A percentile compares a stretch with the other conserved stretches of the same genome.
phyloP scores from a whole-genome alignment of 2,888 invertebrate species.

The Lysandra coridon region DNA sequence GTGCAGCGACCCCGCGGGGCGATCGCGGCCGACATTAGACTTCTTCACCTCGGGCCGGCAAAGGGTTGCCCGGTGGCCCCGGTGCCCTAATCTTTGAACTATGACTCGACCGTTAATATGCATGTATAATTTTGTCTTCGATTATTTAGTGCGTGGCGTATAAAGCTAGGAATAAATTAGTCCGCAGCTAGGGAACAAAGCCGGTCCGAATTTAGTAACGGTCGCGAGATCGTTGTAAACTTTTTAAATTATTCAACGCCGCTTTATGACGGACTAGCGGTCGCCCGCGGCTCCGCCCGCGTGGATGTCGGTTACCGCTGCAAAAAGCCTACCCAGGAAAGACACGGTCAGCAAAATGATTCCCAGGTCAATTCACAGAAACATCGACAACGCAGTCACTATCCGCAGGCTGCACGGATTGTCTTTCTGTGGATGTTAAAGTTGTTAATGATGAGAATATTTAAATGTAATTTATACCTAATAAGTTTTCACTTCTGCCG shows the following conservation, averaged over 20 bases:
- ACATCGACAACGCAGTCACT: too few species aligned
- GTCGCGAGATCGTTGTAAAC: conserved; percentile 71
- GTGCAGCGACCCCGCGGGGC: conserved; percentile 60
- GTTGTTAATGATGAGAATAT: too few species aligned
- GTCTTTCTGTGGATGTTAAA: too few species aligned
- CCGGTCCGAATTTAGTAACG: conserved; percentile 74
- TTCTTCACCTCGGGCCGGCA: conserved; percentile 66
- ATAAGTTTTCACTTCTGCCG: too few species aligned
- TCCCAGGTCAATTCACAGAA: too few species aligned
- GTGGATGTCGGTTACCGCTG: too few species aligned
- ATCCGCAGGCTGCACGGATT: too few species aligned
- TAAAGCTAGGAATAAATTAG: conserved; percentile 78
- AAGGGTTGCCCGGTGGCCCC: conserved; percentile 77
- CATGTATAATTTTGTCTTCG: conserved; percentile 80
- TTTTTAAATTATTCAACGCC: conserved; percentile 55
- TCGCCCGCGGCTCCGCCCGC: too few species aligned
- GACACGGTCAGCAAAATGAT: too few species aligned
- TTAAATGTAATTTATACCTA: too few species aligned
- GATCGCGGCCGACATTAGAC: conserved; percentile 69
- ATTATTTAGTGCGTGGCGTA: conserved; percentile 73
- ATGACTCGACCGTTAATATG: conserved; percentile 80
- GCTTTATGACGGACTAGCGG: background rate
- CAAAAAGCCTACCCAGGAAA: too few species aligned
- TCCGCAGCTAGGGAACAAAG: conserved; percentile 79
- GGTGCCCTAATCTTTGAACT: conserved; percentile 80